Conservation (phyloP, 2,888 invertebrate species). For the Rotaria sp. region DNA sequence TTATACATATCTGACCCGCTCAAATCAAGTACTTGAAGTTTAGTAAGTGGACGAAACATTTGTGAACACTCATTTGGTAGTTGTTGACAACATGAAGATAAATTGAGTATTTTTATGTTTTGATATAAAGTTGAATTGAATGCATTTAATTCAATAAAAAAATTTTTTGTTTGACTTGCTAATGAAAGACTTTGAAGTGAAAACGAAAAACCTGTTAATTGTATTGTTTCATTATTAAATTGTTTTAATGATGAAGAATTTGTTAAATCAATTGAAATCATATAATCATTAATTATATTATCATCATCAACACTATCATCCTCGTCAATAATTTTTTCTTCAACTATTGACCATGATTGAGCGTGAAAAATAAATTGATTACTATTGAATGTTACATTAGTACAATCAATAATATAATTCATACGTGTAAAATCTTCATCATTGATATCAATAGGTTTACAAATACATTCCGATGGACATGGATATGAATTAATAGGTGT, state of each 20-base stretch:
- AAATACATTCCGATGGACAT: not conserved
- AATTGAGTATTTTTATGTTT: not conserved
- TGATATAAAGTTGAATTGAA: not conserved
- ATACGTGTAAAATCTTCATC: not conserved
- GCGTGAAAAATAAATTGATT: not conserved
- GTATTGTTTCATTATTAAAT: not conserved
- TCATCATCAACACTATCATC: not conserved
- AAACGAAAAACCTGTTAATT: not conserved
- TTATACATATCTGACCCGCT: conserved; percentile 16
- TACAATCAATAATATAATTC: not conserved
- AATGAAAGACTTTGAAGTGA: not conserved
- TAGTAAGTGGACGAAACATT: not conserved
- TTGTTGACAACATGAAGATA: not conserved
- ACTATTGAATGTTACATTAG: not conserved
- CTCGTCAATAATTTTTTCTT: not conserved
- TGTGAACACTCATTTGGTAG: not conserved
- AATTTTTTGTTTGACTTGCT: not conserved
- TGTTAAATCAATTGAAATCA: not conserved
- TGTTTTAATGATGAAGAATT: not conserved
- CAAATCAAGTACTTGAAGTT: not conserved
- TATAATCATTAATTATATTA: not conserved
- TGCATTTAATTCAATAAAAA: not conserved
- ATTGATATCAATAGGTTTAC: not conserved
- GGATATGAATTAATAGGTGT: not conserved
- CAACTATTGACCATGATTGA: not conserved